These are phyloP conservation scores for Diabrotica balteata DNA, from an alignment of 2,888 invertebrate species.

Conservation along the genomic window DNA sequence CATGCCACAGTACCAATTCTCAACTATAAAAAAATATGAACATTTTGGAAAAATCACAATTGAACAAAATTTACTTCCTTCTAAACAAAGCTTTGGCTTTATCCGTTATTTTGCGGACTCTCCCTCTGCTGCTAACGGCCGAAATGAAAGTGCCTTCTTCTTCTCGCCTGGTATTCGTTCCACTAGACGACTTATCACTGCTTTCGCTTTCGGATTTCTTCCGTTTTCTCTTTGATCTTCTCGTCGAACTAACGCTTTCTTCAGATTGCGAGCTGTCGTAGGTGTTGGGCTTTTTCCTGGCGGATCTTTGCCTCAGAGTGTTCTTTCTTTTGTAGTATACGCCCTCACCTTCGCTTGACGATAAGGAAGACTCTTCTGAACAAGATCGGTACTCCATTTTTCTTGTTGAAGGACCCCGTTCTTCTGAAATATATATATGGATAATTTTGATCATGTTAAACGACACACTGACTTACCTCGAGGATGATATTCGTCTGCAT, in stretches of 20 bases:
- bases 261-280: constrained; percentile 44
- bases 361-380: constrained; percentile 46
- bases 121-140: constrained; percentile 79
- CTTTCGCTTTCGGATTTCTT: constrained; percentile 43
- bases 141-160: constrained; percentile 49
- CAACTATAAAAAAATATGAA: too few species aligned
- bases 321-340: constrained; percentile 38
- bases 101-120: constrained; percentile 82
- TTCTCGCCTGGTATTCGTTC: constrained; percentile 27
- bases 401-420: too few species aligned
- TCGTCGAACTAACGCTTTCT: constrained; percentile 20
- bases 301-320: constrained; percentile 35
- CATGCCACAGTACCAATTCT: too few species aligned
- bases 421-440: too few species aligned
- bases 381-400: constrained; percentile 10
- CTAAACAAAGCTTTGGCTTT: constrained; percentile 70
- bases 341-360: constrained; percentile 43
- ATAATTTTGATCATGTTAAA: too few species aligned
- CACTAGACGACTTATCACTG: constrained; percentile 34
- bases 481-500: neutral
- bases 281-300: constrained; percentile 42
- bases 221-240: constrained; percentile 24
- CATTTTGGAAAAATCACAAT: neutral
- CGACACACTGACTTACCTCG: neutral
- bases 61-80: constrained; percentile 39